Percentiles rank a stretch among this genome's conserved stretches.
phyloP scores from a whole-genome alignment of 2,797 vertebrate genomes.

The Megalops cyprinoides region DNA sequence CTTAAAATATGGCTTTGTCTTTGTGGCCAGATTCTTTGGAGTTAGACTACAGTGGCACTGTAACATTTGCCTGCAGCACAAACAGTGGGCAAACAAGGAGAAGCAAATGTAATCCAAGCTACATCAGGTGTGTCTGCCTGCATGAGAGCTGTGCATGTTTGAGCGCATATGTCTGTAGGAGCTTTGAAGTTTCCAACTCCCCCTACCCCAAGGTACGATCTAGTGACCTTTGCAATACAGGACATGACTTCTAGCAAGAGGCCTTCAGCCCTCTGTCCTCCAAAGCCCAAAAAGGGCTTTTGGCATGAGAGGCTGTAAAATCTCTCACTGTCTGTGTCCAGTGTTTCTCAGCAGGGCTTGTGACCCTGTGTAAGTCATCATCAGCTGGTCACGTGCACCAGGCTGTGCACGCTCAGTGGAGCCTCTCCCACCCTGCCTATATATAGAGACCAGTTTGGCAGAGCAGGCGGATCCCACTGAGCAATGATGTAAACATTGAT shows the following conservation, averaged over 20 bases:
- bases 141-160: too few relatives aligned
- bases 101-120: too few relatives aligned
- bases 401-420: not conserved
- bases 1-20: not conserved
- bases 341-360: not conserved
- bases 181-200: too few relatives aligned
- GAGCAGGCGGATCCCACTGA: not conserved
- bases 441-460: constrained; percentile 14
- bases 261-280: constrained; percentile 2
- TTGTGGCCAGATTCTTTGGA: not conserved
- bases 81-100: too few relatives aligned
- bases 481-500: constrained; percentile 2
- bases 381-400: not conserved
- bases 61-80: too few relatives aligned
- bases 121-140: too few relatives aligned
- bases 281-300: not conserved
- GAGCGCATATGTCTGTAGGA: not conserved
- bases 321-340: not conserved
- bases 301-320: constrained; percentile 1
- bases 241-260: not conserved
- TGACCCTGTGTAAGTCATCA: constrained; percentile 9
- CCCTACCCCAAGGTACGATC: not conserved
- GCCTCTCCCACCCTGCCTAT: constrained; percentile 14
- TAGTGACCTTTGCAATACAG: not conserved
- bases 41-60: too few relatives aligned